phyloP scores from a whole-genome alignment of 2,888 invertebrate species.

The Teinopalpus imperialis region DNA sequence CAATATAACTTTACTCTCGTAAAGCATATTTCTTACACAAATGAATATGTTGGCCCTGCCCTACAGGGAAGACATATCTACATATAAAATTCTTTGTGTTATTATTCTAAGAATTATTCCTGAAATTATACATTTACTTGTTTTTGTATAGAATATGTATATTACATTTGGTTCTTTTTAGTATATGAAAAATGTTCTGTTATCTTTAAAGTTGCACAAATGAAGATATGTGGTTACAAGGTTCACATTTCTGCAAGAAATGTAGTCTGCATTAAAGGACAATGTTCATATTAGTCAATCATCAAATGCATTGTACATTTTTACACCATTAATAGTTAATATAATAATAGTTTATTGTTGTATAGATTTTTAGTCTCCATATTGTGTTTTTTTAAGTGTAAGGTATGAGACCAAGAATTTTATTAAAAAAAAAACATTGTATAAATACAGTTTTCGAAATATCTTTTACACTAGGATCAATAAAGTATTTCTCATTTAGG shows the following conservation, averaged over 20 bases:
- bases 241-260: constrained; percentile 20
- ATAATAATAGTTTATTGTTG: constrained; percentile 66
- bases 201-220: too few relatives aligned
- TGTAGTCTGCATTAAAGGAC: constrained; percentile 11
- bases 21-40: too few relatives aligned
- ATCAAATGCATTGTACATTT: constrained; percentile 58
- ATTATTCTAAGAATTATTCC: too few relatives aligned
- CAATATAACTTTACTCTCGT: too few relatives aligned
- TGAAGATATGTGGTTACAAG: constrained; percentile 13
- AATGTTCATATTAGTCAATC: constrained; percentile 30
- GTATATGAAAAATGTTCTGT: too few relatives aligned
- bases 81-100: too few relatives aligned
- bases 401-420: constrained; percentile 77
- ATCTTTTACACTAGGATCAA: constrained; percentile 80
- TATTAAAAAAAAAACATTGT: constrained; percentile 76
- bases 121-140: too few relatives aligned
- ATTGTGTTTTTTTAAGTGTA: constrained; percentile 70
- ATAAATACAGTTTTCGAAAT: constrained; percentile 79
- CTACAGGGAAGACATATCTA: too few relatives aligned
- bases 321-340: constrained; percentile 54
- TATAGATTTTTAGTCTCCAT: constrained; percentile 63
- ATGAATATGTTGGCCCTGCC: too few relatives aligned
- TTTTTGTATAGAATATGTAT: too few relatives aligned
- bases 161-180: too few relatives aligned
- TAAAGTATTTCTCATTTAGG: constrained; percentile 74